Base-by-base conservation (phyloP, 2,888 invertebrate species). In the Cheilosia urbana region DNA sequence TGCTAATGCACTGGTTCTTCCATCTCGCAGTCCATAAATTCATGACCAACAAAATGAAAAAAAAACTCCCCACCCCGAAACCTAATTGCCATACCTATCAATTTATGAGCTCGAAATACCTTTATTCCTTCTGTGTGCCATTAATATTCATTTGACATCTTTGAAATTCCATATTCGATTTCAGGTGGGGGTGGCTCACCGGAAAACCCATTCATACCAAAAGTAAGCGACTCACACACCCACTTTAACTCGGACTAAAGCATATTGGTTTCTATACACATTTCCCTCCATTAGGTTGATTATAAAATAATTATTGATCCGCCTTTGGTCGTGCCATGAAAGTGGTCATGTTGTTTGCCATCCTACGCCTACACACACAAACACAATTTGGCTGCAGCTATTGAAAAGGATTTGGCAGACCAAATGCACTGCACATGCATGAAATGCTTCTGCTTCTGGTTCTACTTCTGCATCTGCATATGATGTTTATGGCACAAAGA, bases 131-230 rank as follows among this genome's bases (percentile, higher is more conserved):
- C 55, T 57, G 51, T 71, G 62, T 63, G 40, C 69, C 78, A 71
- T 78, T 78, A 62, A 71, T 78, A 78, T 78, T 71, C 71, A 78
- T 71, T 78, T 78, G 78, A 78, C 78, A 78, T 78, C 78, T 62
- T 63, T 78, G 78, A 71, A 55, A 78, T 78, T 78, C 78, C 78
- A 34, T 34, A 69, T 71, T 69, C 69, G 78, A 78, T 78, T 78
- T 78, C 34, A 60, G 58, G 68, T 63, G 30, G 30, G 60, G 68
- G 60, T 53, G 76, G 66, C 45, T 60, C 60, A 77, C 68, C 68
- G 76, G 76, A 68, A 68, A 68, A 53, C 49, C 51, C 58, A 24
- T 4, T 5, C 27, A 30, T 47, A 34, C 69, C 27, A 13, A 13
- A 15, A 51, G 21, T 34, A 24, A 17, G 57, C 34, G 13, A 37